Conservation (phyloP, 2,113 vertebrate genomes). For the Nycticorax nycticorax region DNA sequence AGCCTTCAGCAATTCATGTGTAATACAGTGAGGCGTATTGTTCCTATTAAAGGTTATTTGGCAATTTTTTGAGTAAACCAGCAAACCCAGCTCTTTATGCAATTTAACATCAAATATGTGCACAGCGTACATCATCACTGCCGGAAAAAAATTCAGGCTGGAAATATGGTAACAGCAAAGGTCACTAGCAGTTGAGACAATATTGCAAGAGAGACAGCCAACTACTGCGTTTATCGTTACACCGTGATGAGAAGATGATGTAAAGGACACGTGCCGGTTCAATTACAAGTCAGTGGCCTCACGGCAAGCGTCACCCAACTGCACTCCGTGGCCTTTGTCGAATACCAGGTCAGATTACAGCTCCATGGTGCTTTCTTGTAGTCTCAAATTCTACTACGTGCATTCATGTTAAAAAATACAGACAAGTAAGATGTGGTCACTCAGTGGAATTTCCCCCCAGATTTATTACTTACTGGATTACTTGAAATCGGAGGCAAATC, state of each 20-base stretch:
- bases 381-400: not conserved
- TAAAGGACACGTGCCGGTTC: fast-evolving
- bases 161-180: not conserved
- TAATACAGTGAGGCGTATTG: not conserved
- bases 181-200: not conserved
- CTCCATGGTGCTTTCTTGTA: not conserved
- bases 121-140: not conserved
- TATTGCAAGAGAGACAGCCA: fast-evolving
- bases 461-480: not conserved
- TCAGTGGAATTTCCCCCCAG: not conserved
- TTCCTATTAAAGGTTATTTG: not conserved
- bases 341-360: too few relatives aligned
- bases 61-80: not conserved
- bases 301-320: fast-evolving
- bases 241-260: fast-evolving
- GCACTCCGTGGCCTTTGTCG: fast-evolving
- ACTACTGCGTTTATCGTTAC: too few relatives aligned
- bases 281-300: not conserved
- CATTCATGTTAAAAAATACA: not conserved
- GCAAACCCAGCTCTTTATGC: not conserved
- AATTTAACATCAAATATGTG: fast-evolving
- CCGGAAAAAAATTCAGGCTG: not conserved
- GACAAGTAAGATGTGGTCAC: not conserved
- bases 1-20: not conserved
- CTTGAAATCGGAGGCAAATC: not conserved